phyloP scores from a whole-genome alignment of 2,888 invertebrate species.

The Ceriagrion tenellum region DNA sequence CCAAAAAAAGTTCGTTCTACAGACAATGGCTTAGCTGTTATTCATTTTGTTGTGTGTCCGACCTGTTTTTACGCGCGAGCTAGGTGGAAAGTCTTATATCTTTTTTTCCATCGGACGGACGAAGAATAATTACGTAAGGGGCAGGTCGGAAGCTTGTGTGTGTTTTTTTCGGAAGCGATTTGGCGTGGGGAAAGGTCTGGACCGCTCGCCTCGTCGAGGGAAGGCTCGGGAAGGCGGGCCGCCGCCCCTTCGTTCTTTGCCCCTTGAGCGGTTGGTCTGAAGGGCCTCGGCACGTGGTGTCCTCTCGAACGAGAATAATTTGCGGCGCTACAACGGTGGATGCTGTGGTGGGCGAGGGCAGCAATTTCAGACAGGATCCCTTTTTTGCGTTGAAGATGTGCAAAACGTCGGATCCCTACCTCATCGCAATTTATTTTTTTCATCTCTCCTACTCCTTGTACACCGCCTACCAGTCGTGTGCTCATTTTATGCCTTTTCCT shows the following conservation, averaged over 20 bases:
- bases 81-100: neutral
- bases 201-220: neutral
- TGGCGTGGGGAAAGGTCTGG: neutral
- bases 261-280: neutral
- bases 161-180: neutral
- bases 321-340: neutral
- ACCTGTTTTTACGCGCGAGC: neutral
- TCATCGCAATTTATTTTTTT: neutral
- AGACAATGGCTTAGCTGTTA: neutral
- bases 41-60: neutral
- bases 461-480: neutral
- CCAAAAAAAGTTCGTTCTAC: neutral
- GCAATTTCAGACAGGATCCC: neutral
- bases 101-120: neutral
- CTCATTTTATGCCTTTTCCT: neutral
- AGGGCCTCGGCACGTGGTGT: neutral
- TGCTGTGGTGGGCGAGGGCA: neutral
- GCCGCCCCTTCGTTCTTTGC: neutral
- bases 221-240: neutral
- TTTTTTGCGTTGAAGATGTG: neutral
- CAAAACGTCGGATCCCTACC: neutral
- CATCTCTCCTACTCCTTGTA: neutral
- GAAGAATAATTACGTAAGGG: neutral
- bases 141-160: neutral
- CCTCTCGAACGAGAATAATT: neutral